Conservation (phyloP, 1,140 invertebrate species). For the Bicyclus anynana region DNA sequence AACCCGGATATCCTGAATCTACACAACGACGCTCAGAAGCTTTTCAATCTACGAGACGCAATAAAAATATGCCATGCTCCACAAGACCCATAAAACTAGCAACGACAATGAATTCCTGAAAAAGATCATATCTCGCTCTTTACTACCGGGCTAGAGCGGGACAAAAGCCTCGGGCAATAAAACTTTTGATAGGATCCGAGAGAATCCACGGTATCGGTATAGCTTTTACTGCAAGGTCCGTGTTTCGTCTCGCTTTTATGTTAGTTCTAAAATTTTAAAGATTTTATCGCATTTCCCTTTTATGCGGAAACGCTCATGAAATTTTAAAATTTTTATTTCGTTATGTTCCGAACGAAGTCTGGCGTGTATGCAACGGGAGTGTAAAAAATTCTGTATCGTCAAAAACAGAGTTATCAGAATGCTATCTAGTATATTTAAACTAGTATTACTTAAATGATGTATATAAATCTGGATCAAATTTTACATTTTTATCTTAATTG, state of each 20-base stretch:
- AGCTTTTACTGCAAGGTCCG: constrained; percentile 53
- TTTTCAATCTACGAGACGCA: constrained; percentile 67
- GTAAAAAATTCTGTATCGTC: too few species aligned
- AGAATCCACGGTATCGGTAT: constrained; percentile 64
- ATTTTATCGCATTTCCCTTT: constrained; percentile 46
- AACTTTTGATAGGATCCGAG: constrained; percentile 67
- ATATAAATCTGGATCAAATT: too few species aligned
- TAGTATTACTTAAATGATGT: too few species aligned
- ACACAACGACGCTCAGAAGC: constrained; percentile 25
- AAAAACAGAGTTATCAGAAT: too few species aligned
- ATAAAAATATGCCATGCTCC: constrained; percentile 70
- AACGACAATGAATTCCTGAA: constrained; percentile 72
- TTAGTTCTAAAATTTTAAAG: constrained; percentile 54
- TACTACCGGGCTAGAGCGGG: constrained; percentile 50
- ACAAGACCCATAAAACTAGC: constrained; percentile 62
- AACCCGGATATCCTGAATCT: constrained; percentile 18
- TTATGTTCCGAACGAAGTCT: constrained; percentile 1
- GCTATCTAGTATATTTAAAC: too few species aligned
- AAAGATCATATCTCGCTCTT: constrained; percentile 63
- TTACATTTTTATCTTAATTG: too few species aligned
- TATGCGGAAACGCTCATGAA: constrained; percentile 18
- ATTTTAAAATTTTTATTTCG: constrained; percentile 16
- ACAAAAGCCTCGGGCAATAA: constrained; percentile 59
- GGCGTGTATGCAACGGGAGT: not conserved
- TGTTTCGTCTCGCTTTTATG: constrained; percentile 62